A percentile compares a stretch with the other conserved stretches of the same genome.
Conservation (phyloP, 2,888 invertebrate genomes). For the Eupsilia transversa region DNA sequence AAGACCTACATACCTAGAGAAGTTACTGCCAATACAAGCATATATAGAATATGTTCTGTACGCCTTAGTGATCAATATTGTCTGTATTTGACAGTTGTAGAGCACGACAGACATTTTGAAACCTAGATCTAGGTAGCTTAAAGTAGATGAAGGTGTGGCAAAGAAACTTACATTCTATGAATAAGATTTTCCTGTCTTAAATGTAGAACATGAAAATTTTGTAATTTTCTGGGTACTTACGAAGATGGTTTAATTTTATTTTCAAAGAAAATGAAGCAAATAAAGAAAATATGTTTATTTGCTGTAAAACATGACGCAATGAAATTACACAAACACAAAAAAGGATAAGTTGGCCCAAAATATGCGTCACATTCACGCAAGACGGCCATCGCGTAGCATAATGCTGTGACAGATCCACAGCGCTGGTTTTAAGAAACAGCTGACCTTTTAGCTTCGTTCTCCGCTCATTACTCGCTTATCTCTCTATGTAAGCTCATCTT, state of each 20-base stretch:
- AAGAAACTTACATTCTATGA: neutral
- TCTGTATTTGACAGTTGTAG: slow-evolving; percentile 1
- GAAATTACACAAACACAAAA: too few relatives aligned
- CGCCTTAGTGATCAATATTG: neutral
- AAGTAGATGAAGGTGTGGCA: neutral
- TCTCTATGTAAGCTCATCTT: slow-evolving; percentile 18
- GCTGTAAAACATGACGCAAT: too few relatives aligned
- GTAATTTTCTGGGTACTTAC: neutral
- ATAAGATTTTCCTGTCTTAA: slow-evolving; percentile 6
- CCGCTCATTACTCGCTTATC: slow-evolving; percentile 20
- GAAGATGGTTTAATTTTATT: too few relatives aligned
- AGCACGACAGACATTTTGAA: neutral
- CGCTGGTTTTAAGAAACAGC: too few relatives aligned
- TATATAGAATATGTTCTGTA: neutral
- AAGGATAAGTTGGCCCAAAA: too few relatives aligned
- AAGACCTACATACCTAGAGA: slow-evolving; percentile 5
- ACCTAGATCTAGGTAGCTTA: neutral
- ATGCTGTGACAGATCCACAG: too few relatives aligned
- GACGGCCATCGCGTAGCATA: too few relatives aligned
- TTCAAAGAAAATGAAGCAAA: too few relatives aligned
- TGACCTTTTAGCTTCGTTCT: neutral
- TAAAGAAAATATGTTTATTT: too few relatives aligned
- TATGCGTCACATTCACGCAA: too few relatives aligned
- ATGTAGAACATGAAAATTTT: neutral
- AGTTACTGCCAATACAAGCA: neutral